Percentiles rank a stretch among this genome's conserved stretches.
phyloP scores from a whole-genome alignment of 37 sponge, comb jelly and placozoan genomes.

The Cliona cf. orientalis region DNA sequence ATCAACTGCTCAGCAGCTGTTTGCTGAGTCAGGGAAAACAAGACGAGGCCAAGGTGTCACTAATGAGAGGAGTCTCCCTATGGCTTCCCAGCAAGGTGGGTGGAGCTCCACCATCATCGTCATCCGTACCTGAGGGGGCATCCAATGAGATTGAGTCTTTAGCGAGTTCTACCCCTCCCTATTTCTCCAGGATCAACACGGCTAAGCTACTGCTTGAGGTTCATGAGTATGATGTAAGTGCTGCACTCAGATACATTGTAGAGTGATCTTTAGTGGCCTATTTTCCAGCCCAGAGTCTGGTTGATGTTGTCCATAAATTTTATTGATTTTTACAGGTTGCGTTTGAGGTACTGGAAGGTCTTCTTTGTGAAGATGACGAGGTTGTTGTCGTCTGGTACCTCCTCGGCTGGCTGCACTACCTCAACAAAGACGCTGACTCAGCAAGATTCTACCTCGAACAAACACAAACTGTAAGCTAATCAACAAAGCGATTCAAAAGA shows the following conservation, averaged over 20 bases:
- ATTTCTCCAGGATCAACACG: slow-evolving; percentile 46
- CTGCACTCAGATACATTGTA: no score
- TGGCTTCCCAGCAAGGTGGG: slow-evolving; percentile 54
- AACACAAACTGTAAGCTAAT: slow-evolving; percentile 27
- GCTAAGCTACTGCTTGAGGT: slow-evolving; percentile 79
- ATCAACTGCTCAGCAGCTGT: slow-evolving; percentile 65
- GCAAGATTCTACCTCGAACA: slow-evolving; percentile 61
- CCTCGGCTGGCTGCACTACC: slow-evolving; percentile 74
- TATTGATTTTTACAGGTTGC: slow-evolving; percentile 56
- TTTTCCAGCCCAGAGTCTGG: no score
- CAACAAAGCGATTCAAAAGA: background rate
- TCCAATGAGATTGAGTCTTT: background rate
- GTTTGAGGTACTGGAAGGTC: slow-evolving; percentile 49
- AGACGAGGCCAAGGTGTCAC: slow-evolving; percentile 48
- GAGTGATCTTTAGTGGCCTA: no score
- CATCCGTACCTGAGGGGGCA: background rate
- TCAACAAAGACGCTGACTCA: slow-evolving; percentile 43
- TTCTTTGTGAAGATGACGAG: slow-evolving; percentile 82
- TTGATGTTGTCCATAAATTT: no score
- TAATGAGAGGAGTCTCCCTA: slow-evolving; percentile 53
- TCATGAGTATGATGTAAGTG: slow-evolving; percentile 69
- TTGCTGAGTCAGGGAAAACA: slow-evolving; percentile 56
- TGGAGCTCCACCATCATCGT: background rate
- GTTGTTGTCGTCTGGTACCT: slow-evolving; percentile 89
- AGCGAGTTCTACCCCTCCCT: no score